These are phyloP conservation scores for Gulo gulo DNA, from an alignment of 2,113 vertebrate genomes.

Conservation along the genomic window DNA sequence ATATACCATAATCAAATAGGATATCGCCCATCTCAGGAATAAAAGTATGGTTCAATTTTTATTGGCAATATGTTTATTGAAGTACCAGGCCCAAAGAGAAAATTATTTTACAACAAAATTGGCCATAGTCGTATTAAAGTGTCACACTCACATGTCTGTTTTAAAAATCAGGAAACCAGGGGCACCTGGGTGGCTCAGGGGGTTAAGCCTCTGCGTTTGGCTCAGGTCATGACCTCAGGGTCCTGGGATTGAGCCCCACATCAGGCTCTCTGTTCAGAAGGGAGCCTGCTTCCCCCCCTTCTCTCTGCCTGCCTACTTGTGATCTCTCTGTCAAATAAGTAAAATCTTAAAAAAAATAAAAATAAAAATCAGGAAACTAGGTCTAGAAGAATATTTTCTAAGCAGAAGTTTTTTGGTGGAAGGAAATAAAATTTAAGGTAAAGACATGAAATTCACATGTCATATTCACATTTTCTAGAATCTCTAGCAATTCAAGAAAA, in stretches of 20 bases:
- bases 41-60: neutral
- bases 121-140: neutral
- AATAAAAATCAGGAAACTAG: neutral
- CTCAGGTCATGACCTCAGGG: too few relatives aligned
- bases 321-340: too few relatives aligned
- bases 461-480: neutral
- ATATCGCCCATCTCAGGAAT: neutral
- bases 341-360: too few relatives aligned
- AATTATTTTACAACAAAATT: neutral
- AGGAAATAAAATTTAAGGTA: neutral
- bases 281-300: too few relatives aligned
- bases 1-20: neutral
- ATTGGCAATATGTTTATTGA: neutral
- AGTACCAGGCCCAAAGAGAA: neutral
- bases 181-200: too few relatives aligned
- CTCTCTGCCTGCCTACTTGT: too few relatives aligned
- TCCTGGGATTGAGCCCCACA: too few relatives aligned
- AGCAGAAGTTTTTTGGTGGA: neutral
- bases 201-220: too few relatives aligned
- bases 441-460: neutral
- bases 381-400: neutral
- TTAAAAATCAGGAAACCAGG: neutral
- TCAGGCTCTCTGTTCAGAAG: too few relatives aligned
- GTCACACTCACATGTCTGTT: neutral
- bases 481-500: neutral